phyloP scores from a whole-genome alignment of 30 jellyfish, hydroid and myxozoan species.

The Aurelia aurita complex sp. Pacific region DNA sequence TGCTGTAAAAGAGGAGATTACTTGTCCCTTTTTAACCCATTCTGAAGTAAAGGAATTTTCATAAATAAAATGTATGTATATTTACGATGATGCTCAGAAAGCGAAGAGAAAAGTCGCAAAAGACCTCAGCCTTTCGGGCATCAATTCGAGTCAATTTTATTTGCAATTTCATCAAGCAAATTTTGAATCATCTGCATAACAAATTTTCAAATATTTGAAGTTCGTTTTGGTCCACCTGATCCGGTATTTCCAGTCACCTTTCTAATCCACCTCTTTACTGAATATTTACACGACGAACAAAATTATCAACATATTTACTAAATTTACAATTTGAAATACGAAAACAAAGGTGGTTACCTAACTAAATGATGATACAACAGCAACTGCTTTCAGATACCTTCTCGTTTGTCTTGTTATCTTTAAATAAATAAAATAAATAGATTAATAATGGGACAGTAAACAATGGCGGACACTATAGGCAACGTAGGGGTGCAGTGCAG shows the following conservation, averaged over 20 bases:
- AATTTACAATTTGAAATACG: slow-evolving; percentile 36
- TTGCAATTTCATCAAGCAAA: no score
- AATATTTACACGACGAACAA: slow-evolving; percentile 30
- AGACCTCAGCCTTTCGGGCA: no score
- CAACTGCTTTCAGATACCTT: slow-evolving; percentile 79
- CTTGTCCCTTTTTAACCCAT: no score
- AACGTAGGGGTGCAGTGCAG: no score
- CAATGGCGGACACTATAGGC: no score
- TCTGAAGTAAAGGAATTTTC: no score
- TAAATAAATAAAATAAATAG: not conserved
- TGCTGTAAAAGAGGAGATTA: no score
- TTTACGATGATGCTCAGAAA: no score
- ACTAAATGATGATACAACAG: slow-evolving; percentile 67
- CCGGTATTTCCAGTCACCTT: not conserved
- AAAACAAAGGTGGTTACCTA: slow-evolving; percentile 22
- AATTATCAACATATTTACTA: slow-evolving; percentile 63
- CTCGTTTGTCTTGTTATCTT: slow-evolving; percentile 75
- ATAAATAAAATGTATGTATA: no score
- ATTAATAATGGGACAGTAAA: no score
- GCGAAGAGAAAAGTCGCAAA: no score
- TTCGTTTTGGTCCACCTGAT: not conserved
- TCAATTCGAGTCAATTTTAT: no score
- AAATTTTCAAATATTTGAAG: not conserved
- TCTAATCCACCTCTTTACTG: slow-evolving; percentile 12
- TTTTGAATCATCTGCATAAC: not conserved